Base-by-base conservation (phyloP, 2,113 vertebrate genomes). In the Calidris pugnax region DNA sequence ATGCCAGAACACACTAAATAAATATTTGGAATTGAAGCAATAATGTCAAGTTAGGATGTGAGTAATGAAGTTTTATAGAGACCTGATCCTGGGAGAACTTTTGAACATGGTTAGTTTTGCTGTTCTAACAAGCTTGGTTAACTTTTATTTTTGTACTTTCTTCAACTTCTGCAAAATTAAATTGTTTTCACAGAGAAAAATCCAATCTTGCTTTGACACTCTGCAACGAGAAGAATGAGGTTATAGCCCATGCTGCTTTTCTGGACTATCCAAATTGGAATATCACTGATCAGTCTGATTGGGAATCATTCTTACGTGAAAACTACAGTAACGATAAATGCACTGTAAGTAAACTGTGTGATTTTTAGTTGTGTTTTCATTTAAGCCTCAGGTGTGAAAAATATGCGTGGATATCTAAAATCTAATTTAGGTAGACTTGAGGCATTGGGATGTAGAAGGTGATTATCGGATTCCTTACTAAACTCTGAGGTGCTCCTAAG, bases 181-280 rank as follows among this genome's bases (percentile, higher is more conserved):
- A 75, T 80, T 92, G 24, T 96, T 94, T 98, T 78, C 35, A 37
- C 97, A 99, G 99, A 85, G 99, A 99, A 95, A 99, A 98, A 83
- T 98, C 99, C 51, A 99, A 98, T 83, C 97, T 99, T 95, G 98
- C 99, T 7, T 96, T 99, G 96, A 99, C 99, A 5, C 88, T 99
- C 95, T 97, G 93, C 96, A 98, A 98, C 78, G 96, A 96, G 47
- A 96, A 95, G 77, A 98, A 98, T 15, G 95, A 98, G 41, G 76
- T 98, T 35, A 50, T 99, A 94, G 99, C 98, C 41, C 99, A 99
- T 24, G 99, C 99, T 60, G 97, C 97, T 37, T 99, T 99, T 92
- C 60, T 99, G 63, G 99, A 99, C 86, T 98, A 99, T 87, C 99
- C 99, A 41, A 98, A 97, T 5, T 98, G 97, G 96, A 97, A 97